These are phyloP conservation scores for Ciconia maguari DNA, from an alignment of 2,113 vertebrate species.

Conservation along the genomic window DNA sequence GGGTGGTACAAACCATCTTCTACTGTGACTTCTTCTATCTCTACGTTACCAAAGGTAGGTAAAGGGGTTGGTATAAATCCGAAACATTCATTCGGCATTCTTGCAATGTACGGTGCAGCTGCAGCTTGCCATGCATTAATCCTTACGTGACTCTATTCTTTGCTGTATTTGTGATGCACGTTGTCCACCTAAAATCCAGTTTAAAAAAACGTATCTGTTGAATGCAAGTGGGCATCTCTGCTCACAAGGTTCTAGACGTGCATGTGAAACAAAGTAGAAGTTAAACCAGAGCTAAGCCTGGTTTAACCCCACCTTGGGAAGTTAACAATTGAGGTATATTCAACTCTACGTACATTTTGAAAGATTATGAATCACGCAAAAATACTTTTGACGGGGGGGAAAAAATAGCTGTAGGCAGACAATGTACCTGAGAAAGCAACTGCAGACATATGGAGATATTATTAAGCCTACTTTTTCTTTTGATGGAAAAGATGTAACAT, in stretches of 20 bases:
- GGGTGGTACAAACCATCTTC: conserved; percentile 97
- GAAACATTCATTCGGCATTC: accelerated
- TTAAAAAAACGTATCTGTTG: accelerated
- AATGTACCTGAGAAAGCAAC: conserved; percentile 33
- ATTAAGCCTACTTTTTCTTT: conserved; percentile 10
- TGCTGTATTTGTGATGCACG: background rate
- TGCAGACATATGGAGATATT: background rate
- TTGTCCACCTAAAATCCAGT: background rate
- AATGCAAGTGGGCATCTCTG: background rate
- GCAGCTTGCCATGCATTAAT: background rate
- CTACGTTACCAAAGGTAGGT: conserved; percentile 90
- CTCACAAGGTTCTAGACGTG: background rate
- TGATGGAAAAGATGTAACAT: background rate
- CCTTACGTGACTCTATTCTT: background rate
- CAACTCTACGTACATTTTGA: background rate
- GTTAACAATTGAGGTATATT: background rate
- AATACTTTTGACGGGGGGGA: background rate
- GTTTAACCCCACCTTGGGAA: background rate
- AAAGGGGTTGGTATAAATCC: background rate
- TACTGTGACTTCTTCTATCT: conserved; percentile 99
- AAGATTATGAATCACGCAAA: background rate
- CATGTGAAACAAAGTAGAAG: background rate
- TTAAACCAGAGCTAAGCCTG: background rate
- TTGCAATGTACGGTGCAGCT: background rate
- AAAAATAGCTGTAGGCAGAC: conserved; percentile 17